phyloP scores from a whole-genome alignment of 2,797 vertebrate species.

The Passerculus sandwichensis region DNA sequence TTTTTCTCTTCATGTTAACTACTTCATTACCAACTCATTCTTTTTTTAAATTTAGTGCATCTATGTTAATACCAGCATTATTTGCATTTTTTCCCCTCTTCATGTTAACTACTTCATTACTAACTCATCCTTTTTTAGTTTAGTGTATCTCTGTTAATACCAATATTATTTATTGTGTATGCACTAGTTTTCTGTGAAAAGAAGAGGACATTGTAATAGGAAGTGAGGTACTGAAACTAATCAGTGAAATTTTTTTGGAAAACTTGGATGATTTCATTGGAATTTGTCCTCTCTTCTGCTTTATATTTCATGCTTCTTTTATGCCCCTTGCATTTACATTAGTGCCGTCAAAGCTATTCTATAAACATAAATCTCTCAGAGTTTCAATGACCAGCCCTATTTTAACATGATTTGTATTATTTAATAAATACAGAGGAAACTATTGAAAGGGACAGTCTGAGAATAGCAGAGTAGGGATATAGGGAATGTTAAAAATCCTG shows the following conservation, averaged over 20 bases:
- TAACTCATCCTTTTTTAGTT: background rate
- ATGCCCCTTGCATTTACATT: background rate
- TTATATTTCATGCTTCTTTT: background rate
- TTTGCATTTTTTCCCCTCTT: background rate
- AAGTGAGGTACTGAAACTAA: background rate
- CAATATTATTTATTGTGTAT: background rate
- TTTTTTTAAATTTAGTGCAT: background rate
- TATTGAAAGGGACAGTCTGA: background rate
- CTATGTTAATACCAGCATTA: background rate
- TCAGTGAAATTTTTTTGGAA: background rate
- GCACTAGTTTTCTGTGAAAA: background rate
- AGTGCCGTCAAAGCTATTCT: background rate
- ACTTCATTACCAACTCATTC: background rate
- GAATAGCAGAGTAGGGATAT: background rate
- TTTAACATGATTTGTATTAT: background rate
- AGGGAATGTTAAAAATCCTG: slow-evolving; percentile 1
- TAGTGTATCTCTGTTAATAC: background rate
- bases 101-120: background rate
- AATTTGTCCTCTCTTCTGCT: background rate
- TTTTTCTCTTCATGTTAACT: background rate
- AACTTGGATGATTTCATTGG: background rate
- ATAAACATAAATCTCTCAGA: background rate
- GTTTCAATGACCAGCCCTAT: background rate
- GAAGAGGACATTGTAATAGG: background rate
- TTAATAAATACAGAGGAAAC: slow-evolving; percentile 1